These are phyloP conservation scores for Torymus aiolomorphi DNA, from an alignment of 2,888 invertebrate species.

Conservation along the genomic window DNA sequence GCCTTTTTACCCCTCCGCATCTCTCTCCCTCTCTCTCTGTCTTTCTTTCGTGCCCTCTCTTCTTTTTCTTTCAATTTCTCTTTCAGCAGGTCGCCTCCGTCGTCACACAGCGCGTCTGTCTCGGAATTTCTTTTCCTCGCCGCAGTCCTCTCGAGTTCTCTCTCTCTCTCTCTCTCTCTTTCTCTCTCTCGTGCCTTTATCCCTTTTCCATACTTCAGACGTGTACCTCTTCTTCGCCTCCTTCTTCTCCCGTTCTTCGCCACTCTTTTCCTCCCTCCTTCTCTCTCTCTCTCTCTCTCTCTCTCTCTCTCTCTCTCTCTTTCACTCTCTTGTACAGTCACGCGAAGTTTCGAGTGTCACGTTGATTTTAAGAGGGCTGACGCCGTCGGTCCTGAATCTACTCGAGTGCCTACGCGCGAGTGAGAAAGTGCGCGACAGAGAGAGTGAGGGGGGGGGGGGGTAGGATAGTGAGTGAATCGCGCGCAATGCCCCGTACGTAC, in stretches of 20 bases:
- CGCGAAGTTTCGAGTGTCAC: slow-evolving; percentile 43
- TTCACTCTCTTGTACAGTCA: slow-evolving; percentile 1
- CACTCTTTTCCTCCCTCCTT: too few species aligned
- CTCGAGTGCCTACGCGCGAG: background rate
- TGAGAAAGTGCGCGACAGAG: slow-evolving; percentile 22
- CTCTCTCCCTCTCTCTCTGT: slow-evolving; percentile 18
- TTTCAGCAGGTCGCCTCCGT: slow-evolving; percentile 22
- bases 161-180: too few species aligned
- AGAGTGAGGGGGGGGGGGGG: too few species aligned
- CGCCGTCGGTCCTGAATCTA: slow-evolving; percentile 35
- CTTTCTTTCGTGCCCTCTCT: slow-evolving; percentile 9
- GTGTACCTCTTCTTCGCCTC: slow-evolving; percentile 20
- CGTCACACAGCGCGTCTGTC: slow-evolving; percentile 19
- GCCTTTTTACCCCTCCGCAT: slow-evolving; percentile 26
- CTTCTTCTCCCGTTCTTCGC: slow-evolving; percentile 1
- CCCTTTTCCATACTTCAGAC: slow-evolving; percentile 17
- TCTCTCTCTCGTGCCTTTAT: background rate
- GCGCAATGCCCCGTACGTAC: slow-evolving; percentile 7
- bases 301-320: too few species aligned
- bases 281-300: too few species aligned
- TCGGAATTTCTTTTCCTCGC: slow-evolving; percentile 28
- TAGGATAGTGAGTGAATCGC: slow-evolving; percentile 46
- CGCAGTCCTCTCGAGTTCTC: slow-evolving; percentile 18
- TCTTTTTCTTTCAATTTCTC: slow-evolving; percentile 42
- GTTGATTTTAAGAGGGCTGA: slow-evolving; percentile 43